Percentiles rank a stretch among this genome's conserved stretches.
These are phyloP conservation scores for Leptinotarsa haldemani DNA, from an alignment of 2,888 invertebrate genomes.

Conservation along the genomic window DNA sequence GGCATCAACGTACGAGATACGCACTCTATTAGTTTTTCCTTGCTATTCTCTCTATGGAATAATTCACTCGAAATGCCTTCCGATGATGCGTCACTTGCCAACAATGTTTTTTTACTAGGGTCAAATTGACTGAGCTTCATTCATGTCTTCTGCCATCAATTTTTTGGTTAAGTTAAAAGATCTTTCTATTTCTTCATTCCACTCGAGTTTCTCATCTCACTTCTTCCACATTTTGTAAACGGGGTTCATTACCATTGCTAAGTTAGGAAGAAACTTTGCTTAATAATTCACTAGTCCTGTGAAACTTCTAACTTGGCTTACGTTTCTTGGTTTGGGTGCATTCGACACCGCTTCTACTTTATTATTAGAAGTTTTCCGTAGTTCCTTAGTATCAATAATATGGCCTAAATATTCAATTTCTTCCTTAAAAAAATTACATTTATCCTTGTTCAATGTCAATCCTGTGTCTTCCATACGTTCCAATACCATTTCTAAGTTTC, in stretches of 20 bases:
- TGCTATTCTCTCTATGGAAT: not conserved
- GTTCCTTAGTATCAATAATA: slow-evolving; percentile 36
- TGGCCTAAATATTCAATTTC: slow-evolving; percentile 57
- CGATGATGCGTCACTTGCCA: slow-evolving; percentile 18
- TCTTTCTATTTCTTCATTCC: slow-evolving; percentile 18
- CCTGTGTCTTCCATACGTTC: not conserved
- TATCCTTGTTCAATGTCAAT: not conserved
- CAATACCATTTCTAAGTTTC: slow-evolving; percentile 38
- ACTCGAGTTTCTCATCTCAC: slow-evolving; percentile 25
- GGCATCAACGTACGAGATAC: slow-evolving; percentile 16
- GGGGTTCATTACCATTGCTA: slow-evolving; percentile 33
- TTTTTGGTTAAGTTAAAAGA: too few species aligned
- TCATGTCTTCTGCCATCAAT: too few species aligned
- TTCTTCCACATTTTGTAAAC: slow-evolving; percentile 37
- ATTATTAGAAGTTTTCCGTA: slow-evolving; percentile 32
- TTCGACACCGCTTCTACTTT: slow-evolving; percentile 41
- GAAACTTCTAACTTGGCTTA: slow-evolving; percentile 37
- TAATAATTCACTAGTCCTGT: slow-evolving; percentile 42
- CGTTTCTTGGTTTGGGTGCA: slow-evolving; percentile 36
- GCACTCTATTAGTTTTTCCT: slow-evolving; percentile 20
- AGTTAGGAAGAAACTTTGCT: slow-evolving; percentile 34
- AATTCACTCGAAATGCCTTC: slow-evolving; percentile 14
- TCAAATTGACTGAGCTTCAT: too few species aligned
- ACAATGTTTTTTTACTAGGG: not conserved
- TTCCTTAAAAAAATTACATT: slow-evolving; percentile 50